phyloP scores from a whole-genome alignment of 2,113 vertebrate species.

The Cavia porcellus region DNA sequence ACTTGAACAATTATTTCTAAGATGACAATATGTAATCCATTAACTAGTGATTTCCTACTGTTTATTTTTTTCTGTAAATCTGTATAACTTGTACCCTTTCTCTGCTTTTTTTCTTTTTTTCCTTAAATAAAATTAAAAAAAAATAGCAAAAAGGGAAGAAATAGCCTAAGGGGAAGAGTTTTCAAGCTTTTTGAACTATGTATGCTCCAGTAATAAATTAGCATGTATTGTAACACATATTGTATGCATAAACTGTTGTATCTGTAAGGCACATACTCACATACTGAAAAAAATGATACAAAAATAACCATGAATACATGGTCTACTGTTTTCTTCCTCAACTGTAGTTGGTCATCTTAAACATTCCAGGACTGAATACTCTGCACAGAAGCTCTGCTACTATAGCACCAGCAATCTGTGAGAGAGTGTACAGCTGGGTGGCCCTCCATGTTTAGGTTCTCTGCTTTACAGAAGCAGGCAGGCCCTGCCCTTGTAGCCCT shows the following conservation, averaged over 20 bases:
- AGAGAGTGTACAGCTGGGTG: background rate
- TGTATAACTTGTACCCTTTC: no score
- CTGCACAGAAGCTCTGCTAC: background rate
- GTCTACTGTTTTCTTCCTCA: constrained; percentile 5
- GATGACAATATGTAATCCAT: no score
- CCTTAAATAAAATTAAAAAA: no score
- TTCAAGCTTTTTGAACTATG: background rate
- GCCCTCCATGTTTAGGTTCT: background rate
- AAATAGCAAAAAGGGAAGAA: background rate
- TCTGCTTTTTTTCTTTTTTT: no score
- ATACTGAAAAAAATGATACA: background rate
- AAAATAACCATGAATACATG: constrained; percentile 4
- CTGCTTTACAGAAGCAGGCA: constrained; percentile 1
- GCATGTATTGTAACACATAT: constrained; percentile 3
- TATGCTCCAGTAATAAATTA: constrained; percentile 2
- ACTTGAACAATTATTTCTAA: no score
- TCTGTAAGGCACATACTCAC: background rate
- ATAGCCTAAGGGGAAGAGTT: background rate
- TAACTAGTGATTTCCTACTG: no score
- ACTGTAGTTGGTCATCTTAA: background rate
- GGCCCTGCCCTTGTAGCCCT: background rate
- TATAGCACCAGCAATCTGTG: background rate
- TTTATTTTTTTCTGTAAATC: no score
- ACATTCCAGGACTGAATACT: background rate
- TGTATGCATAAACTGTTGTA: background rate